Conservation (phyloP, 2,888 invertebrate genomes). For the Apoda limacodes region DNA sequence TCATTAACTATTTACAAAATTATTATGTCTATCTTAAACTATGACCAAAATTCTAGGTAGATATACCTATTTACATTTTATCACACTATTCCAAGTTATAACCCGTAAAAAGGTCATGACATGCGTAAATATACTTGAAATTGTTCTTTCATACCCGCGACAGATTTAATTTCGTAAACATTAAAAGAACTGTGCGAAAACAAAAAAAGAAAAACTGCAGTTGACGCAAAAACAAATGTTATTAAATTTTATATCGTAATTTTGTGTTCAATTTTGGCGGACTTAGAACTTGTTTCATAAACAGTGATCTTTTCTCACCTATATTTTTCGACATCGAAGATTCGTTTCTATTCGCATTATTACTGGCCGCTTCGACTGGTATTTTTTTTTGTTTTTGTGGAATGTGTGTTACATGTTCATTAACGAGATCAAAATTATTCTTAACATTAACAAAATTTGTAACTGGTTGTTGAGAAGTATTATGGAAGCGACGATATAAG, state of each 20-base stretch:
- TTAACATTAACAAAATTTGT: slow-evolving; percentile 32
- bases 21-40: too few relatives aligned
- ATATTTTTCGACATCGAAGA: slow-evolving; percentile 38
- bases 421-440: slow-evolving; percentile 31
- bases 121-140: too few relatives aligned
- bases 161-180: too few relatives aligned
- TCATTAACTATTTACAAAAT: too few relatives aligned
- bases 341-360: slow-evolving; percentile 15
- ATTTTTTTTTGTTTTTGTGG: slow-evolving; percentile 16
- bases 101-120: too few relatives aligned
- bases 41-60: too few relatives aligned
- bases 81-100: too few relatives aligned
- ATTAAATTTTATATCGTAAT: slow-evolving; percentile 45
- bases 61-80: too few relatives aligned
- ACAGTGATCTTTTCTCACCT: slow-evolving; percentile 64
- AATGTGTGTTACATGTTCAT: slow-evolving; percentile 23
- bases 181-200: too few relatives aligned
- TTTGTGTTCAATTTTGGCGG: slow-evolving; percentile 68
- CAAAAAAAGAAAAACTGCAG: too few relatives aligned
- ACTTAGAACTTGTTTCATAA: slow-evolving; percentile 69
- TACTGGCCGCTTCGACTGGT: slow-evolving; percentile 9
- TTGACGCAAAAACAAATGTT: slow-evolving; percentile 16
- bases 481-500: slow-evolving; percentile 48
- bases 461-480: slow-evolving; percentile 31
- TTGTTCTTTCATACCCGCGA: too few relatives aligned